Conservation (phyloP, 2,797 vertebrate genomes). For the Pygocentrus nattereri region DNA sequence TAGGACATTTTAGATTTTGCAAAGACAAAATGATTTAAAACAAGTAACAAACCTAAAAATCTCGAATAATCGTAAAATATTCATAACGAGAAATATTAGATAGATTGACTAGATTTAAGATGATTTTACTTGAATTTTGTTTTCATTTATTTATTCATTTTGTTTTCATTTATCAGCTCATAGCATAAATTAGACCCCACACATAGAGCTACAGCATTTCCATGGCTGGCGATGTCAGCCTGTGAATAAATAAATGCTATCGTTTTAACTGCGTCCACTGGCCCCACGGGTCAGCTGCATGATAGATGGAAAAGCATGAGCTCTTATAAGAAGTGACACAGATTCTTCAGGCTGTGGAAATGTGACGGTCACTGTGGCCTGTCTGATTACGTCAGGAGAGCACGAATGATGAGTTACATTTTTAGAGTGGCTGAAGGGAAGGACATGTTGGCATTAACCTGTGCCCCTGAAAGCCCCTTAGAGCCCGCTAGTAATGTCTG, state of each 20-base stretch:
- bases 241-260: constrained; percentile 16
- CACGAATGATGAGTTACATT: constrained; percentile 51
- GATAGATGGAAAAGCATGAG: constrained; percentile 29
- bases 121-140: too few species aligned
- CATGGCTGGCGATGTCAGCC: background rate
- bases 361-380: constrained; percentile 50
- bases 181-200: background rate
- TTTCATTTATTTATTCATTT: too few species aligned
- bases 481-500: constrained; percentile 1
- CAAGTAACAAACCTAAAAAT: too few species aligned
- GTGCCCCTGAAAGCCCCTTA: constrained; percentile 30
- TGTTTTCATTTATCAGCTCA: too few species aligned
- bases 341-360: constrained; percentile 46
- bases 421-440: constrained; percentile 55
- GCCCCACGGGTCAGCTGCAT: background rate
- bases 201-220: background rate
- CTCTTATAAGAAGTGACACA: constrained; percentile 33
- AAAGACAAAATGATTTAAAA: too few species aligned
- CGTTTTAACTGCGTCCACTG: constrained; percentile 19
- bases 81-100: too few species aligned
- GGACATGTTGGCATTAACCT: constrained; percentile 51
- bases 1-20: too few species aligned
- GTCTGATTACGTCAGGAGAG: constrained; percentile 55
- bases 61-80: too few species aligned
- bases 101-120: too few species aligned